These are phyloP conservation scores for Drosophila picticornis DNA, from an alignment of 2,888 invertebrate genomes.

Conservation along the genomic window DNA sequence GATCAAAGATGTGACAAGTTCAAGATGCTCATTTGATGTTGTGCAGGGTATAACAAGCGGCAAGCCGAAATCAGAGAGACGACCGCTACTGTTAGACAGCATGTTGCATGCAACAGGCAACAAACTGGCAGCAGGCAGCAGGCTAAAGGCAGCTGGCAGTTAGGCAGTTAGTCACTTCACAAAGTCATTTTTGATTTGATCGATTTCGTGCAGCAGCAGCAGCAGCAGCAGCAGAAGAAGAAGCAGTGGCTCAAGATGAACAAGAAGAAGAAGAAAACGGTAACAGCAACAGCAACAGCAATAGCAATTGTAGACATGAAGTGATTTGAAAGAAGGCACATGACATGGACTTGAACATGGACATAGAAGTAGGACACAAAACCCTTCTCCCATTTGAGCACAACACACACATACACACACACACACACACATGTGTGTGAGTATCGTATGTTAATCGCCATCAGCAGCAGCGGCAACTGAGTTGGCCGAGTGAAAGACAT, in stretches of 20 bases:
- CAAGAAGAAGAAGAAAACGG: constrained; percentile 11
- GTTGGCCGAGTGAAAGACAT: constrained; percentile 67
- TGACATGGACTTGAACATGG: constrained; percentile 75
- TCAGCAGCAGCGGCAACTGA: constrained; percentile 31
- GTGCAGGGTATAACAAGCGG: constrained; percentile 15
- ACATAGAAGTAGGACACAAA: constrained; percentile 71
- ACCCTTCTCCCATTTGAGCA: constrained; percentile 69
- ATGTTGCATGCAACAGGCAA: constrained; percentile 62
- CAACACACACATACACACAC: constrained; percentile 16
- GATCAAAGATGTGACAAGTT: not conserved
- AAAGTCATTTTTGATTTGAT: constrained; percentile 83
- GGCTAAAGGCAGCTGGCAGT: constrained; percentile 70
- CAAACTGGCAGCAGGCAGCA: constrained; percentile 25
- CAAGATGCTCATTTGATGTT: not conserved
- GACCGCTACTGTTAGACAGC: constrained; percentile 74
- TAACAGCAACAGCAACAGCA: constrained; percentile 12
- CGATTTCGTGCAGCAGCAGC: constrained; percentile 78
- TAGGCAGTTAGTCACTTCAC: constrained; percentile 79
- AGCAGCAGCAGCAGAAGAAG: constrained; percentile 22
- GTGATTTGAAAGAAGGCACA: constrained; percentile 67
- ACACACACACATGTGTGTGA: not conserved
- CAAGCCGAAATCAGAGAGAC: constrained; percentile 68
- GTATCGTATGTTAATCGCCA: constrained; percentile 71
- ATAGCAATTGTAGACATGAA: constrained; percentile 51
- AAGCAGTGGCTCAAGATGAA: constrained; percentile 20